phyloP scores from a whole-genome alignment of 2,797 vertebrate species.

The Cryptoblepharus egeriae region DNA sequence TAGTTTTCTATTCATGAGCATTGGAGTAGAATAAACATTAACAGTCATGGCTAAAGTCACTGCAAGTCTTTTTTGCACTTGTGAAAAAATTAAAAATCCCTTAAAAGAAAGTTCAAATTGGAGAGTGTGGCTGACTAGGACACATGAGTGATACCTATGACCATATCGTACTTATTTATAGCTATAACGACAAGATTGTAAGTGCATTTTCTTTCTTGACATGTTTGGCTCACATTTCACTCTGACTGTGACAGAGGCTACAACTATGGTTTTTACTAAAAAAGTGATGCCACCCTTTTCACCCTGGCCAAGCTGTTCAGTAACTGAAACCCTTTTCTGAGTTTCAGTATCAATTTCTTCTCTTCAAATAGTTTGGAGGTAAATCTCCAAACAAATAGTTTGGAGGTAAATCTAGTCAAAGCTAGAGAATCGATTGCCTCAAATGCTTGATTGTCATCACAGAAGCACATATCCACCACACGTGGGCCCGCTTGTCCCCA shows the following conservation, averaged over 20 bases:
- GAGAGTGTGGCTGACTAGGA: not conserved
- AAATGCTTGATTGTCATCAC: not conserved
- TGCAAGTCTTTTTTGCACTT: not conserved
- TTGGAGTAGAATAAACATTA: slow-evolving; percentile 13
- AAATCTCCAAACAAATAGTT: no score
- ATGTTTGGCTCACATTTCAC: slow-evolving; percentile 13
- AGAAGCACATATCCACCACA: not conserved
- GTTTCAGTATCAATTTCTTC: not conserved
- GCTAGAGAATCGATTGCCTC: not conserved
- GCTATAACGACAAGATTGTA: not conserved
- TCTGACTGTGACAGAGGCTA: not conserved
- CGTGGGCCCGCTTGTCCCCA: no score
- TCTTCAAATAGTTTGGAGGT: not conserved
- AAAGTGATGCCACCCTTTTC: not conserved
- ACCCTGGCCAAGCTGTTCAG: not conserved
- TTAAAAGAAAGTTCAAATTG: not conserved
- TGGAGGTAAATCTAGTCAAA: not conserved
- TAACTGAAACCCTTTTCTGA: not conserved
- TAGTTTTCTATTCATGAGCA: slow-evolving; percentile 1
- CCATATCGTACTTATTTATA: not conserved
- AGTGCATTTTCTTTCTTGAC: not conserved
- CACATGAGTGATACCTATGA: not conserved
- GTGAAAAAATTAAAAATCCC: slow-evolving; percentile 19
- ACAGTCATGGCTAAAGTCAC: slow-evolving; percentile 5
- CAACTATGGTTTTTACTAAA: slow-evolving; percentile 7